phyloP scores from a whole-genome alignment of 1,140 invertebrate genomes.

The Adelges cooleyi region DNA sequence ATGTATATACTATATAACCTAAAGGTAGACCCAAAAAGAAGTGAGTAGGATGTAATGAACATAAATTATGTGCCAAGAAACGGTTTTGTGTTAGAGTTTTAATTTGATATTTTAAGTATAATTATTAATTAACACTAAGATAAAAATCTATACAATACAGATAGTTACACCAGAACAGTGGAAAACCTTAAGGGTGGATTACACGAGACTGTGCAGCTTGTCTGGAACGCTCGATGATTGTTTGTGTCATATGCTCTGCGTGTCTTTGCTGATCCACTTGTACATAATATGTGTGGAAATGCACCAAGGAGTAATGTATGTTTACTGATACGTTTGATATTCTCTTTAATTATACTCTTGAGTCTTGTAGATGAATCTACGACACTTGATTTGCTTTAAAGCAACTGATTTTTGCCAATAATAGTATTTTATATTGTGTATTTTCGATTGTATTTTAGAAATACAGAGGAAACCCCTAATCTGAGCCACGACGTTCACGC shows the following conservation, averaged over 20 bases:
- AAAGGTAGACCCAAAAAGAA: too few relatives aligned
- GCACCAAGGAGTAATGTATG: slow-evolving; percentile 29
- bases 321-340: too few relatives aligned
- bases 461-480: not conserved
- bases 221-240: slow-evolving; percentile 23
- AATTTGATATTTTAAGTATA: not conserved
- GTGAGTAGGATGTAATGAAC: not conserved
- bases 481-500: slow-evolving; percentile 18
- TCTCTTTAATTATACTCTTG: too few relatives aligned
- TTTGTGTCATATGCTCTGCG: slow-evolving; percentile 29
- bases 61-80: not conserved
- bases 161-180: slow-evolving; percentile 23
- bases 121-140: not conserved
- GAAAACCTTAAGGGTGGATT: slow-evolving; percentile 28
- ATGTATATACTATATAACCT: too few relatives aligned
- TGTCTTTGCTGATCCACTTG: slow-evolving; percentile 28
- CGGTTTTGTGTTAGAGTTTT: not conserved
- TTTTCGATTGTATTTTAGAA: not conserved
- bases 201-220: slow-evolving; percentile 29
- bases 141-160: not conserved
- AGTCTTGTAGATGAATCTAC: too few relatives aligned
- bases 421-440: too few relatives aligned
- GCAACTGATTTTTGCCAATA: too few relatives aligned
- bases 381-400: too few relatives aligned
- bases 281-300: slow-evolving; percentile 30